Evolutionary conservation across 2,797 vertebrate species (phyloP).

Genomic region (Sebastes hubbsi): DNA sequence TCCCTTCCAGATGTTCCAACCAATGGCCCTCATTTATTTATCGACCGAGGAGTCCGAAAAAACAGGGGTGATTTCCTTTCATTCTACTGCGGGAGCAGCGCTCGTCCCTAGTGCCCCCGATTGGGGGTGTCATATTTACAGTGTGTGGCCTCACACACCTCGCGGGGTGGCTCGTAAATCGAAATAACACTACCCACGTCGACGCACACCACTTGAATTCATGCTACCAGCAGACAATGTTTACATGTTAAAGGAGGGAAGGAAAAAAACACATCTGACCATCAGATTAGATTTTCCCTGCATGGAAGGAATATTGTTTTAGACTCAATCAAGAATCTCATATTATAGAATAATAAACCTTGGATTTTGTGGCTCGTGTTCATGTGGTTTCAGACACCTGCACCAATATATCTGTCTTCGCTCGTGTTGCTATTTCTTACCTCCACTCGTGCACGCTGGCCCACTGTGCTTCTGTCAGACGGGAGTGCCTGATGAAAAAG

Average conservation of each 20-base stretch:
- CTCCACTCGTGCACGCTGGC: neutral
- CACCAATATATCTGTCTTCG: neutral
- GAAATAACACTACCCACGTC: slow-evolving; percentile 32
- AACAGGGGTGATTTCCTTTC: slow-evolving; percentile 46
- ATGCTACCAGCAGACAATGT: slow-evolving; percentile 7
- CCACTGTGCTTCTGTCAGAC: neutral
- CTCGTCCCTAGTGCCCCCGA: slow-evolving; percentile 19
- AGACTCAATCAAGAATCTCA: slow-evolving; percentile 2
- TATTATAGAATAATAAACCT: slow-evolving; percentile 30
- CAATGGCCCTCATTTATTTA: slow-evolving; percentile 44
- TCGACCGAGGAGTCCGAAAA: slow-evolving; percentile 20
- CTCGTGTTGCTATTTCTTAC: slow-evolving; percentile 7
- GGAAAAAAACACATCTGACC: slow-evolving; percentile 3
- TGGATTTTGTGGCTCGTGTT: neutral
- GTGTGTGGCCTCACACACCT: slow-evolving; percentile 13
- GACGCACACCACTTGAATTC: neutral
- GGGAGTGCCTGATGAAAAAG: neutral
- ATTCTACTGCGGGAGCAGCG: slow-evolving; percentile 31
- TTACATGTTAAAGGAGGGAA: slow-evolving; percentile 16
- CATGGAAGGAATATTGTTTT: slow-evolving; percentile 31
- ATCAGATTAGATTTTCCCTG: neutral
- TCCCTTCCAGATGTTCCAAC: slow-evolving; percentile 76
- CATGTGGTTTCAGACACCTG: slow-evolving; percentile 13
- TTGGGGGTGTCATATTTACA: slow-evolving; percentile 29
- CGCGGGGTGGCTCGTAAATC: slow-evolving; percentile 16